Evolutionary conservation across 2,113 vertebrate species (phyloP), one percentile per base, ranked within the genome.

Genomic region (Tyrannus savana): DNA sequence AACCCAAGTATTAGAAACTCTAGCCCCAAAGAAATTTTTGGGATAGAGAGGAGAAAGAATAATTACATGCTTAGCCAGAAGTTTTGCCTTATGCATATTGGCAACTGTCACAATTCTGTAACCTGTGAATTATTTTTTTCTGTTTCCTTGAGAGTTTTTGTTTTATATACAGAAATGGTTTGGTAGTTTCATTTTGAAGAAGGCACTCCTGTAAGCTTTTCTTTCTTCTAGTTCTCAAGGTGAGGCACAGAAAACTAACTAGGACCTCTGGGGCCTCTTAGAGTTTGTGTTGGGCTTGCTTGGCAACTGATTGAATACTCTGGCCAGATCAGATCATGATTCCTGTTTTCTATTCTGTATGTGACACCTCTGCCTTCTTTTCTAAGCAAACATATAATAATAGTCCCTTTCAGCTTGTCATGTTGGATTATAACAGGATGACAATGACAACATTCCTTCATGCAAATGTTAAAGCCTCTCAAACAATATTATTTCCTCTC

Each of bases 351-450:
- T 87, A 4, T 81, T 90, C 33, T 85, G 21, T 53, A 21, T 59
- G 21, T 93, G 76, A 77, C 28, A 69, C 30, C 17, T 60, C 76
- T 87, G 49, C 16, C 94, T 96, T 76, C 72, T 94, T 56, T 81
- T 82, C 71, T 90, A 56, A 93, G 67, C 33, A 64, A 72, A 30
- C 39, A 53, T 91, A 74, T 76, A 89, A 87, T 62, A 91, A 88
- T 68, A 72, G 37, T 81, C 39, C 33, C 71, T 95, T 97, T 88
- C 74, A 96, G 18, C 16, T 91, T 96, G 89, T 90, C 83, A 80
- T 72, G 71, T 55, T 96, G 77, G 49, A 92, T 96, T 96, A 87
- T 77, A 96, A 73, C 74, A 83, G 42, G 47, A 87, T 95, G 49
- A 86, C 22, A 94, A 73, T 2, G 50, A 84, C 55, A 89, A 55